Evolutionary conservation across 1,140 invertebrate species (phyloP).

Genomic region (Drosophila obscura): DNA sequence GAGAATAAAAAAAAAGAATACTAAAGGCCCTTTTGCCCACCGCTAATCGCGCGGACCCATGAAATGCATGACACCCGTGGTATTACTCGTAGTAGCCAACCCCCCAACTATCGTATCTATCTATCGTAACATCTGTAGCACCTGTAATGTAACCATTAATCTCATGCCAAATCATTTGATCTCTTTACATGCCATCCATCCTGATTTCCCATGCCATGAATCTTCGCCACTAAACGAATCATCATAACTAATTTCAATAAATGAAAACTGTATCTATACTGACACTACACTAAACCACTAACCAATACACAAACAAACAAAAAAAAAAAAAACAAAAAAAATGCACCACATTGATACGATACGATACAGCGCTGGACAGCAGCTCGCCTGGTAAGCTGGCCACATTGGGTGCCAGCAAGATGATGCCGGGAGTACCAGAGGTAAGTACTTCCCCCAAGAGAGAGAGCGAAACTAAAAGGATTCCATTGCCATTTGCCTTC

Average conservation of each 20-base stretch:
- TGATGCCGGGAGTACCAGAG: conserved; percentile 92
- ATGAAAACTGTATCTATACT: conserved; percentile 6
- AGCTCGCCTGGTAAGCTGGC: conserved; percentile 61
- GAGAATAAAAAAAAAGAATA: no score
- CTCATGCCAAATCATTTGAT: conserved; percentile 64
- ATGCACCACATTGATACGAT: no score
- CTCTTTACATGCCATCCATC: conserved; percentile 82
- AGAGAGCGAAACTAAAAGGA: background rate
- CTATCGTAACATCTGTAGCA: conserved; percentile 6
- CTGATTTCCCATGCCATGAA: conserved; percentile 57
- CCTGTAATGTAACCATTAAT: conserved; percentile 46
- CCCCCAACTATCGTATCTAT: background rate
- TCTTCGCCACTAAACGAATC: conserved; percentile 23
- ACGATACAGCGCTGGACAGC: conserved; percentile 49
- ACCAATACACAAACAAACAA: background rate
- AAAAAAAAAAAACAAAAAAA: no score
- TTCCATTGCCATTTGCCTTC: background rate
- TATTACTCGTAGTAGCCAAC: background rate
- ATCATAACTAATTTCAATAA: conserved; percentile 36
- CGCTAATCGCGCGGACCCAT: no score
- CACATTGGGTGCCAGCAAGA: conserved; percentile 74
- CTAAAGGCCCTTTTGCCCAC: no score
- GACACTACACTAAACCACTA: conserved; percentile 12
- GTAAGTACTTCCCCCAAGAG: conserved; percentile 80
- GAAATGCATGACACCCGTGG: no score